Base-by-base conservation (phyloP, 2,888 invertebrate genomes). In the Itoplectis maculator region DNA sequence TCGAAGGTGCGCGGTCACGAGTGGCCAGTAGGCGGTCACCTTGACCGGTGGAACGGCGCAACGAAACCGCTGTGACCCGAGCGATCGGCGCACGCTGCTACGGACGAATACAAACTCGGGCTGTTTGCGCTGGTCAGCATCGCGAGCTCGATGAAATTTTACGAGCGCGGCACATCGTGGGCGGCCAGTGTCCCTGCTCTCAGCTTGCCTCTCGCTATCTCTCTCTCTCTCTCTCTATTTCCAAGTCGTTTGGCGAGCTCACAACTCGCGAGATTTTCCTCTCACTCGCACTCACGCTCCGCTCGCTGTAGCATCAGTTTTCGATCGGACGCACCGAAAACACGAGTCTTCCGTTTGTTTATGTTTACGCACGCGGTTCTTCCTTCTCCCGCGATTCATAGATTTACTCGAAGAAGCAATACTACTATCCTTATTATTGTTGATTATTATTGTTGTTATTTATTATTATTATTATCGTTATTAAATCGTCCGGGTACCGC, bases 121-220 rank as follows among this genome's bases (percentile, higher is more conserved):
- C n/a, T 29, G 45, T 54, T 75, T 75, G 37, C 40, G 75, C 49
- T 75, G 70, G 82, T 79, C 75, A 79, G 70, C 79, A 79, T 79
- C 75, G 82, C 79, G 49, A 65, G 69, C 59, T 45, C 70, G 40
- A 79, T 75, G 54, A 47, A 77, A 72, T 54, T 82, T 75, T 76
- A 37, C 76, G 45, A 63, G 73, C 66, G 68, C 59, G 66, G 65
- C 75, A 42, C 75, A 66, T 75, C 54, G 63, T 66, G 23, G 35
- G 45, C 72, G 72, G 47, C 73, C 61, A 61, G 8, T 40, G 61
- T 72, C 54, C 61, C 65, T 49, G 59, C 63, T 59, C 69, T 49
- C 29, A 5, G n/a, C n/a, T n/a, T 42, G 23, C 54, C 69, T 23
- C 42, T 68, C 35, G 8, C 59, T 37, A 40, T 65, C 20, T 59